These are phyloP conservation scores for Turdus rufiventris DNA, from an alignment of 2,113 vertebrate genomes.

Conservation along the genomic window DNA sequence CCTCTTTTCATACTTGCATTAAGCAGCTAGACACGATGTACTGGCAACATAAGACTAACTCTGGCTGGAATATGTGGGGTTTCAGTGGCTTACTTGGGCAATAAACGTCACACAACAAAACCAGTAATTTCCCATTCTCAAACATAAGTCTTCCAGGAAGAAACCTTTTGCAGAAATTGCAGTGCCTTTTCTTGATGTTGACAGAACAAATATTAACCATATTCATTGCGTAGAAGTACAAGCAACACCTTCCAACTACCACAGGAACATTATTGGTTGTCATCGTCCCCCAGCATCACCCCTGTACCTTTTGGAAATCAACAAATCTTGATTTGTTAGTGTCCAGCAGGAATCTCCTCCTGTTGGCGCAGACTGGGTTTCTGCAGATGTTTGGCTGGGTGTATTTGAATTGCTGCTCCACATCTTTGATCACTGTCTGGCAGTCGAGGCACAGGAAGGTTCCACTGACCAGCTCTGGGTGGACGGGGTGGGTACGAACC, in stretches of 20 bases:
- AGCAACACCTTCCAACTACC: not conserved
- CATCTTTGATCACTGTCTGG: conserved; percentile 90
- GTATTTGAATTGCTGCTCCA: conserved; percentile 98
- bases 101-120: not conserved
- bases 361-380: conserved; percentile 95
- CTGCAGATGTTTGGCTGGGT: conserved; percentile 94
- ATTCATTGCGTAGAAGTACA: not conserved
- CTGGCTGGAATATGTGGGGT: rapidly evolving
- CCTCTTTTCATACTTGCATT: not conserved
- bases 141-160: not conserved
- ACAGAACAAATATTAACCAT: not conserved
- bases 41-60: not conserved
- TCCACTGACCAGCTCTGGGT: conserved; percentile 93
- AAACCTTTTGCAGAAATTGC: not conserved
- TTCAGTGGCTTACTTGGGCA: not conserved
- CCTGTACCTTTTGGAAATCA: conserved; percentile 94
- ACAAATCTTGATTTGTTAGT: conserved; percentile 97
- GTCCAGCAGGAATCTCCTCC: conserved; percentile 92
- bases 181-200: not conserved
- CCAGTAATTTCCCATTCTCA: not conserved
- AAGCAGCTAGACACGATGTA: not conserved
- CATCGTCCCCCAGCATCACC: rapidly evolving
- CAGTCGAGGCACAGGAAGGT: conserved; percentile 96
- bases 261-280: not conserved
- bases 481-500: conserved; percentile 94